Evolutionary conservation across 1,140 invertebrate genomes (phyloP).

Genomic region (Plodia interpunctella): DNA sequence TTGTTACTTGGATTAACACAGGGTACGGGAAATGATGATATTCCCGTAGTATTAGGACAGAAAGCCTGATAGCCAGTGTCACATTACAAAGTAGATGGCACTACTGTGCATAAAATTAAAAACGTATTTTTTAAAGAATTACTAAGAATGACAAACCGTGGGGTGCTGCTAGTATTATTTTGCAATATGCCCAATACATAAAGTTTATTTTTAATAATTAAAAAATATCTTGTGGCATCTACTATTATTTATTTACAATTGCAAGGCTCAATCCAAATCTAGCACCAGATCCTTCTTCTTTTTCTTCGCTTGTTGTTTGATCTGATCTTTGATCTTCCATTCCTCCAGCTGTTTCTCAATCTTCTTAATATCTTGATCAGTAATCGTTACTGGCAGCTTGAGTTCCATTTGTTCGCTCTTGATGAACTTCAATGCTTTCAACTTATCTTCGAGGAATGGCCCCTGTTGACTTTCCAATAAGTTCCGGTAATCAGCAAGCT

Average conservation of each 20-base stretch:
- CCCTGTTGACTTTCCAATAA: conserved; percentile 82
- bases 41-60: no score
- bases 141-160: no score
- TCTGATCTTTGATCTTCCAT: conserved; percentile 51
- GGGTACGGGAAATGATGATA: no score
- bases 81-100: no score
- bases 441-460: conserved; percentile 80
- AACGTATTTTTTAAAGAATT: no score
- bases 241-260: conserved; percentile 1
- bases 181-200: no score
- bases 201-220: not conserved
- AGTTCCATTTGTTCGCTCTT: conserved; percentile 83
- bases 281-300: conserved; percentile 49
- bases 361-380: conserved; percentile 81
- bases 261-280: conserved; percentile 21
- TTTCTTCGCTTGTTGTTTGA: conserved; percentile 58
- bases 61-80: no score
- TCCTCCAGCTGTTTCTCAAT: conserved; percentile 76
- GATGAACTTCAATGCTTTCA: conserved; percentile 82
- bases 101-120: no score
- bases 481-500: conserved; percentile 80
- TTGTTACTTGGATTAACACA: no score
- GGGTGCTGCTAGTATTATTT: no score
- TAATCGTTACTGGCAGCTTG: conserved; percentile 80
- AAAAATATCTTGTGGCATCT: not conserved